Evolutionary conservation across 2,113 vertebrate species (phyloP).

Genomic region (Bettongia penicillata): DNA sequence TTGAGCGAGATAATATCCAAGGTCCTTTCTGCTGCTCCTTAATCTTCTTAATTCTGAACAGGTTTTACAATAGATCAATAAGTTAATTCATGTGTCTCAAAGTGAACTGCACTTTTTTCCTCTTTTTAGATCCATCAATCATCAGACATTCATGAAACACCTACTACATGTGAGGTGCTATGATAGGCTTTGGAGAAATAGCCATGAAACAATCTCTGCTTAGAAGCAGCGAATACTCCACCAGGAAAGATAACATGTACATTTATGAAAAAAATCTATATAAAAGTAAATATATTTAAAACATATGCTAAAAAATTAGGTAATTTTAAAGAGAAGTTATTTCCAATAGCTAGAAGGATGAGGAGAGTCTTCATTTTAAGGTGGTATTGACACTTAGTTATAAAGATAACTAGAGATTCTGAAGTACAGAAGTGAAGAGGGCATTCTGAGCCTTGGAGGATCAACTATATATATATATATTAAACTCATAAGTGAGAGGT

Average conservation of each 20-base stretch:
- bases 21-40: background rate
- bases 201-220: background rate
- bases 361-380: background rate
- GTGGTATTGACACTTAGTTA: background rate
- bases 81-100: background rate
- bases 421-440: background rate
- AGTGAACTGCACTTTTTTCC: background rate
- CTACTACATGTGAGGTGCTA: background rate
- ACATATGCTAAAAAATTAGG: background rate
- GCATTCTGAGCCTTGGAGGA: background rate
- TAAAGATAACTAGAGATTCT: background rate
- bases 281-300: background rate
- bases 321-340: background rate
- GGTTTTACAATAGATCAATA: background rate
- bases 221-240: background rate
- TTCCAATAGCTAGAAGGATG: background rate
- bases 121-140: background rate
- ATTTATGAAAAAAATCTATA: background rate
- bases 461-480: background rate
- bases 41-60: background rate
- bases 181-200: background rate
- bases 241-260: background rate
- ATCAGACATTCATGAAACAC: background rate
- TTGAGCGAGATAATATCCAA: background rate
- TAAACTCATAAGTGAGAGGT: background rate